Evolutionary conservation across 1,140 invertebrate genomes (phyloP), one percentile per base, ranked within the genome.

Genomic region (Hycleus cichorii): DNA sequence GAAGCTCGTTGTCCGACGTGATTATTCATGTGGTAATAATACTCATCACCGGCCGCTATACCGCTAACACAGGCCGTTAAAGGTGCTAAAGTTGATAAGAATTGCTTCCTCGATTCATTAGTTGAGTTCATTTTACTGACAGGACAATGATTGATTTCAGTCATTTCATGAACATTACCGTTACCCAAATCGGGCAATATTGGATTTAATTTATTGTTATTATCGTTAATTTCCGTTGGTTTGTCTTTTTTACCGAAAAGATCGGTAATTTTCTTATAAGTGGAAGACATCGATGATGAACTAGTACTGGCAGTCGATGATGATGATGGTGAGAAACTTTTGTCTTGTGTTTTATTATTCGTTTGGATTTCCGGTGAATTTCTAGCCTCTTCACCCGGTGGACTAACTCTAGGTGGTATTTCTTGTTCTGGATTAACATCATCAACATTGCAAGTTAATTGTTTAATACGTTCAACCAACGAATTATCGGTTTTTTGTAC

Each of bases 381-480:
- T 74, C 64, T 76, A 65, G 67, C 69, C 74, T 80, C 73, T 69
- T 80, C 74, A 43, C 82, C 75, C 11, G 80, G 74, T n/a, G 80
- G 79, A 64, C 78, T 78, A 1, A 77, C 71, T 5, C 80, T 70
- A 44, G 63, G 58, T 12, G 63, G 58, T 51, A 62, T 66, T 24
- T 66, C 8, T 68, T 64, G n/a, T 66, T 54, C 42, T 69, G 32
- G 64, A 4, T 72, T 71, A 3, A 84, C 81, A 4, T 89, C 87
- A 51, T 88, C 87, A 45, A 90, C 85, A 59, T 89, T 86, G 68
- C 89, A 91, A 1, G 89, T 92, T 11, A 91, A 73, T 63, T 89
- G 83, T 43, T 87, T 83, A 54, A 91, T 91, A 46, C 88, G 78
- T 63, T 92, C 90, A 25, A 89, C 86, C 10, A 92, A 70, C 0